phyloP scores from a whole-genome alignment of 1,140 invertebrate species.

The Lepidostoma basale region DNA sequence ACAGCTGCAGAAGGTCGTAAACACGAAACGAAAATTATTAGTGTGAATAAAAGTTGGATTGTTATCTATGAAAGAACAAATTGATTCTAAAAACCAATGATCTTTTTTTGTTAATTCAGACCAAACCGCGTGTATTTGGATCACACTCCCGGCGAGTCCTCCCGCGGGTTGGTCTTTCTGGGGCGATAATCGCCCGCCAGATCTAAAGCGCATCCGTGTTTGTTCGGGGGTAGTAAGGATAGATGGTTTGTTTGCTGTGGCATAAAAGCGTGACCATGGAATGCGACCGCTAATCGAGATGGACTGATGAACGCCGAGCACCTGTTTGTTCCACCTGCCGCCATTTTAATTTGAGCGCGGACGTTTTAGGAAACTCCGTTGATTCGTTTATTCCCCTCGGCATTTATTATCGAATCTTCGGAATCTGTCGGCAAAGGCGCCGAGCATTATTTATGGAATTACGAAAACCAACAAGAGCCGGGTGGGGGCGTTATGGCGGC shows the following conservation, averaged over 20 bases:
- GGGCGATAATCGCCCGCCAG: conserved; percentile 9
- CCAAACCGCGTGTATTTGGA: background rate
- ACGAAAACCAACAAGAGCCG: conserved; percentile 41
- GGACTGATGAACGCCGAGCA: conserved; percentile 10
- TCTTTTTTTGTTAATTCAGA: background rate
- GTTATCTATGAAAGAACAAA: conserved; percentile 1
- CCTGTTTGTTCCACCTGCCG: conserved; percentile 41
- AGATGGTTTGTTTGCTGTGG: conserved; percentile 38
- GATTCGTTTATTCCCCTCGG: conserved; percentile 22
- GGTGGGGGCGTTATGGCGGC: conserved; percentile 11
- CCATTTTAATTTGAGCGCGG: conserved; percentile 6
- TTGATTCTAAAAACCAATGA: background rate
- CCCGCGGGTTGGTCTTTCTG: conserved; percentile 1
- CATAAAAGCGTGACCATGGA: conserved; percentile 38
- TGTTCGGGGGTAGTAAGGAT: conserved; percentile 18
- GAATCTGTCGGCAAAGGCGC: conserved; percentile 41
- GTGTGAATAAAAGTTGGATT: no score
- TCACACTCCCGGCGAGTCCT: background rate
- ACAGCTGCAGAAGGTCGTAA: no score
- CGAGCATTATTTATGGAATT: conserved; percentile 45
- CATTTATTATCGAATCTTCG: conserved; percentile 9
- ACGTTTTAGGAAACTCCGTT: conserved; percentile 23
- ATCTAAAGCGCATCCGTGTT: conserved; percentile 6
- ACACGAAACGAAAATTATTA: no score
- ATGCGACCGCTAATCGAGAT: conserved; percentile 37